Base-by-base conservation (phyloP, 2,113 vertebrate genomes). In the Microcebus ravelobensis region DNA sequence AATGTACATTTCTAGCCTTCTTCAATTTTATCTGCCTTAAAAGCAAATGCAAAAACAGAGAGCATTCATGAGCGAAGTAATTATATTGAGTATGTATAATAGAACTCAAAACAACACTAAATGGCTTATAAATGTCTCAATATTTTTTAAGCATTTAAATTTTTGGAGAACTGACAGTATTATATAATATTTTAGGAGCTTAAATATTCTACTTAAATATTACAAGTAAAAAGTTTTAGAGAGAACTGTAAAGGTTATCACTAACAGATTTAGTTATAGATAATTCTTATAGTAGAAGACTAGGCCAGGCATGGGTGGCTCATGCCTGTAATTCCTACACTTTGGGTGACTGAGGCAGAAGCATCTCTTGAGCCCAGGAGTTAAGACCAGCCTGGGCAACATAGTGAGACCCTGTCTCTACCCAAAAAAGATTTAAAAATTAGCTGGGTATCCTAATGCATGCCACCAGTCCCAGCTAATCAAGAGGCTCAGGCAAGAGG, bases 171-270 rank as follows among this genome's bases (percentile, higher is more conserved):
- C 42, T 96, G n/a, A 73, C 27, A 76, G 27, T 79, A 36, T 39
- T 94, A 5, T 67, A 12, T 65, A 95, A 48, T 87, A 92, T 20
- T 87, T 50, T 85, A 76, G 21, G 48, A 63, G 25, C 52, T 70
- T 94, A 91, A 89, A 77, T 90, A 79, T 55, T 91, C 14, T 88
- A 23, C 52, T 80, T 87, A 90, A 91, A 76, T 94, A 80, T 88
- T 73, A 86, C 8, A 79, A 59, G 12, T 8, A 59, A 82, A 45
- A 79, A 87, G 86, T 92, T 57, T 36, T 59, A 83, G 68, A 79
- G 68, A 79, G 80, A 86, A 90, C 50, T 81, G 17, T 73, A 96
- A 55, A 94, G 21, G 45, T 25, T 83, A 36, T 97, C 76, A 74
- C 74, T 67, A 79, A 70, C 45, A 80, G 68, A 68, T 87, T n/a